Conservation (phyloP, 2,888 invertebrate genomes). For the Leptopilina drosophilae region DNA sequence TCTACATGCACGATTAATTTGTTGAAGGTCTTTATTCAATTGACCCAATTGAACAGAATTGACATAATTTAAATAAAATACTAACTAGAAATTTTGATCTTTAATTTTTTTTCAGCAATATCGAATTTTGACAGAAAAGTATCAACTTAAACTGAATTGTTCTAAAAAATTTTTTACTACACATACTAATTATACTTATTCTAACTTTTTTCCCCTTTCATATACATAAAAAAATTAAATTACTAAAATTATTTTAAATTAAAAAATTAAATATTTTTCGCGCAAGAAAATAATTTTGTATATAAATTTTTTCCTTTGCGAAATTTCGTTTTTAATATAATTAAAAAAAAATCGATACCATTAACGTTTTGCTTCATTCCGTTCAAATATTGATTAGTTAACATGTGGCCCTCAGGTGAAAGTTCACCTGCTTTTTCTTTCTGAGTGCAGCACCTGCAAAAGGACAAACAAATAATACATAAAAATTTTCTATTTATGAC, state of each 20-base stretch:
- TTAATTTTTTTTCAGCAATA: neutral
- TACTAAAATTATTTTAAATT: too few relatives aligned
- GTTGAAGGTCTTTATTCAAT: constrained; percentile 3
- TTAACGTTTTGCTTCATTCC: neutral
- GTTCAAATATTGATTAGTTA: constrained; percentile 28
- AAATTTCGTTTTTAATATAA: too few relatives aligned
- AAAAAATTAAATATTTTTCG: too few relatives aligned
- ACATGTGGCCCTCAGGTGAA: constrained; percentile 25
- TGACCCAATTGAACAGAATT: neutral
- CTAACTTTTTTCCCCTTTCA: too few relatives aligned
- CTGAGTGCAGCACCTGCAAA: too few relatives aligned
- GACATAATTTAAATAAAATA: constrained; percentile 6
- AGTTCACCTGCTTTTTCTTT: constrained; percentile 20
- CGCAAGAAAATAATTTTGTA: neutral
- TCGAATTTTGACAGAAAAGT: neutral
- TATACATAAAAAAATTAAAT: too few relatives aligned
- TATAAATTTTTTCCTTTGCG: neutral
- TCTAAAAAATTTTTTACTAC: too few relatives aligned
- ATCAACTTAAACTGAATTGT: too few relatives aligned
- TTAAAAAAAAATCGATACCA: neutral
- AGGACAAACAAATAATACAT: neutral
- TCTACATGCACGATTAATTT: neutral
- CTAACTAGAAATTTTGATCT: neutral
- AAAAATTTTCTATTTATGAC: neutral
- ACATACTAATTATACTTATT: too few relatives aligned